These are phyloP conservation scores for Mythimna albipuncta DNA, from an alignment of 2,888 invertebrate species.

Conservation along the genomic window DNA sequence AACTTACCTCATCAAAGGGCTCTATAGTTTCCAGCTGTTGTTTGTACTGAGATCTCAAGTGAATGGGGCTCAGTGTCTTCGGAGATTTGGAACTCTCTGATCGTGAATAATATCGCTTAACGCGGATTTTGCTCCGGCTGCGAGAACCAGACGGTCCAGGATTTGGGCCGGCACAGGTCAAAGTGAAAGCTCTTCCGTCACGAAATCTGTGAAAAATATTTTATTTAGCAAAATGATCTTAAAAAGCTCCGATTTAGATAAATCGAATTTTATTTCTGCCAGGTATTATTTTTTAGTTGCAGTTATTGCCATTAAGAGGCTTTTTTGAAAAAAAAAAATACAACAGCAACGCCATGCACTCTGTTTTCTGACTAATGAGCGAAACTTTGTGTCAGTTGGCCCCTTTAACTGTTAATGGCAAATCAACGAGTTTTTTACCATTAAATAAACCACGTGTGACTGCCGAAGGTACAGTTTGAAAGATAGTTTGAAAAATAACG, in stretches of 20 bases:
- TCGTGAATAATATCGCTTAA: constrained; percentile 52
- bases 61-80: constrained; percentile 60
- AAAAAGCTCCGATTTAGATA: background rate
- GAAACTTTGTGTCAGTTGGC: too few relatives aligned
- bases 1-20: constrained; percentile 73
- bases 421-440: too few relatives aligned
- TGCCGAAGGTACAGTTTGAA: too few relatives aligned
- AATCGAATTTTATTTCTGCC: too few relatives aligned
- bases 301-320: background rate
- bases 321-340: background rate
- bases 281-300: too few relatives aligned
- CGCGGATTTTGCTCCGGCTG: constrained; percentile 52
- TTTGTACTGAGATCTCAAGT: constrained; percentile 57
- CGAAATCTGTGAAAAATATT: constrained; percentile 73
- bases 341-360: background rate
- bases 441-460: too few relatives aligned
- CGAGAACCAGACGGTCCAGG: constrained; percentile 78
- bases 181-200: constrained; percentile 79
- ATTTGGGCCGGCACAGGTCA: constrained; percentile 69
- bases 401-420: too few relatives aligned
- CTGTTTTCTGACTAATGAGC: too few relatives aligned
- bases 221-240: background rate
- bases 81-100: constrained; percentile 58
- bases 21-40: constrained; percentile 75
- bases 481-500: too few relatives aligned